Conservation (phyloP, 2,888 invertebrate species). For the Drosophila percnosoma region DNA sequence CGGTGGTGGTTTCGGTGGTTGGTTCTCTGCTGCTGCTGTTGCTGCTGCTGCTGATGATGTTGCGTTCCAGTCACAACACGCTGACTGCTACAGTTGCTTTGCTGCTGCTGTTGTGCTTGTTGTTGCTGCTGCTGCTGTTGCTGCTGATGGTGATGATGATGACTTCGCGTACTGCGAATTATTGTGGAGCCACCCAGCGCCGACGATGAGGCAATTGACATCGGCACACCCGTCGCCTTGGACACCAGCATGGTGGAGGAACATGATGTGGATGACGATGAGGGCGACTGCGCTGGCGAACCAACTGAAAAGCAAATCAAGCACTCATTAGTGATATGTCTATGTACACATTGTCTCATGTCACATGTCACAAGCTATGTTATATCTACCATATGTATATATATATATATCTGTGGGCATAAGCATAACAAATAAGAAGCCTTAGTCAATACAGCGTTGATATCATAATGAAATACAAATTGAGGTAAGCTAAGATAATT, state of each 20-base stretch:
- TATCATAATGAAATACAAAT: neutral
- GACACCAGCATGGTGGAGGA: conserved; percentile 82
- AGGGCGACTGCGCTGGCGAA: conserved; percentile 81
- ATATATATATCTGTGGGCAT: neutral
- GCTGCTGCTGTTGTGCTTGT: conserved; percentile 21
- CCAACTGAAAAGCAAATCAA: conserved; percentile 56
- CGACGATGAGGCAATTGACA: conserved; percentile 81
- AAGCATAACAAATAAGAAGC: no score
- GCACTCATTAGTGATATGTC: conserved; percentile 3
- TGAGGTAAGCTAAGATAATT: neutral
- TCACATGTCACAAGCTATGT: neutral
- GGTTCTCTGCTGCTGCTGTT: conserved; percentile 62
- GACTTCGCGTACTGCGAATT: conserved; percentile 83
- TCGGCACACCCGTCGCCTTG: conserved; percentile 76
- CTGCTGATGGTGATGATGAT: conserved; percentile 71
- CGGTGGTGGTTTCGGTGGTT: conserved; percentile 84
- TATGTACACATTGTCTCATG: neutral
- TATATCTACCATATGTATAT: neutral
- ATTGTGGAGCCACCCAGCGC: conserved; percentile 80
- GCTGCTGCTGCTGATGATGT: conserved; percentile 56
- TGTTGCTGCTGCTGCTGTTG: conserved; percentile 30
- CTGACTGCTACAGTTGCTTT: conserved; percentile 59
- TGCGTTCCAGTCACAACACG: conserved; percentile 55
- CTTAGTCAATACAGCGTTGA: no score
- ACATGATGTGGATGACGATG: conserved; percentile 81